These are phyloP conservation scores for Eupsittula cactorum DNA, from an alignment of 2,113 vertebrate species.

Conservation along the genomic window DNA sequence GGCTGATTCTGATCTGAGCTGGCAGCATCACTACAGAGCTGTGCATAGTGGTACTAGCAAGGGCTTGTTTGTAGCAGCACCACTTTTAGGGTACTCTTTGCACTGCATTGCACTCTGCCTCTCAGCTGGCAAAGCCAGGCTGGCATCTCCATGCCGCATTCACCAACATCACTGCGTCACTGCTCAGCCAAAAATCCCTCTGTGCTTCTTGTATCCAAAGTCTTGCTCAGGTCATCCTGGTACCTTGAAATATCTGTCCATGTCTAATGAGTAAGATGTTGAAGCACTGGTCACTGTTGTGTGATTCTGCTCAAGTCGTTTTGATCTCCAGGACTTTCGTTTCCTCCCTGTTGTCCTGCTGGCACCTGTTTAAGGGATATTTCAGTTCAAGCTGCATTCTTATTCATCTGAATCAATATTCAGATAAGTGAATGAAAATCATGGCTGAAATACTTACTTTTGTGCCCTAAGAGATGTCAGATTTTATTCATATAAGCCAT, in stretches of 20 bases:
- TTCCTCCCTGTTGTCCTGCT: not conserved
- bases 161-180: accelerated
- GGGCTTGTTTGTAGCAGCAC: not conserved
- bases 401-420: not conserved
- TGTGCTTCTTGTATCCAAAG: not conserved
- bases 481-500: not conserved
- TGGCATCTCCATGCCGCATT: not conserved
- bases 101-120: not conserved
- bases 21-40: not conserved
- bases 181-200: not conserved
- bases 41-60: accelerated
- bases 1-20: not conserved
- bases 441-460: not conserved
- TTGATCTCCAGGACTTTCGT: not conserved
- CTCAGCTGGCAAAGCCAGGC: not conserved
- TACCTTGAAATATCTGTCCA: not conserved
- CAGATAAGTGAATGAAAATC: not conserved
- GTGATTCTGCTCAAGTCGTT: not conserved
- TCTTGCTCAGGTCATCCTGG: not conserved
- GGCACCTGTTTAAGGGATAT: not conserved
- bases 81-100: not conserved
- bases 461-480: not conserved
- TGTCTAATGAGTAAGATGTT: accelerated
- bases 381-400: not conserved
- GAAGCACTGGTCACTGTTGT: not conserved